phyloP scores from a whole-genome alignment of 2,113 vertebrate species.

The Lipophrys pholis region DNA sequence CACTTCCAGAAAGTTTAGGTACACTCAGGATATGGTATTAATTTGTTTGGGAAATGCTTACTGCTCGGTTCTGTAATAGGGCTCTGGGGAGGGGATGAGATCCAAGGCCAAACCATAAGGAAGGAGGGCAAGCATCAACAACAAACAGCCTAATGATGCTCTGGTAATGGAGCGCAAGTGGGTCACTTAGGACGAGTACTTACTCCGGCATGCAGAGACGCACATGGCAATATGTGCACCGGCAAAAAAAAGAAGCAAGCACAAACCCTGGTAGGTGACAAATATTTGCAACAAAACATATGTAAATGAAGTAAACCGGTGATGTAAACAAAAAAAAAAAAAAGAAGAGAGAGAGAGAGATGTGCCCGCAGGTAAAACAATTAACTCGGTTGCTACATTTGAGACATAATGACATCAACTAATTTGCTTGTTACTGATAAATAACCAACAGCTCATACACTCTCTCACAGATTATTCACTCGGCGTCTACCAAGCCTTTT shows the following conservation, averaged over 20 bases:
- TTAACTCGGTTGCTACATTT: background rate
- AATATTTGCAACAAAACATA: background rate
- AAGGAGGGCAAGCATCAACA: constrained; percentile 60
- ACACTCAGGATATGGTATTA: constrained; percentile 68
- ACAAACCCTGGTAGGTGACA: background rate
- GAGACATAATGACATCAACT: background rate
- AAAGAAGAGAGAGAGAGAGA: no score
- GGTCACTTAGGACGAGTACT: constrained; percentile 59
- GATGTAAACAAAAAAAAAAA: background rate
- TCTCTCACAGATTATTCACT: background rate
- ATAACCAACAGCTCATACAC: background rate
- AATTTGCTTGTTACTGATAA: background rate
- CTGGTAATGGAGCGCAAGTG: constrained; percentile 67
- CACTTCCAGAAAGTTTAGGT: constrained; percentile 78
- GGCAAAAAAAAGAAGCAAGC: constrained; percentile 5
- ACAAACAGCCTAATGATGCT: constrained; percentile 66
- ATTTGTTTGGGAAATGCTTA: constrained; percentile 79
- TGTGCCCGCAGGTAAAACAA: background rate
- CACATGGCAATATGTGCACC: constrained; percentile 1
- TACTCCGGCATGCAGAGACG: constrained; percentile 38
- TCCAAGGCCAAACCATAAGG: constrained; percentile 71
- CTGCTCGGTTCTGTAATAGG: constrained; percentile 64
- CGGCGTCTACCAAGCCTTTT: constrained; percentile 43
- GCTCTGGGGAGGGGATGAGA: constrained; percentile 59
- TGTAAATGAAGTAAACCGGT: background rate